Evolutionary conservation across 2,113 vertebrate genomes (phyloP).

Genomic region (Oplegnathus fasciatus): DNA sequence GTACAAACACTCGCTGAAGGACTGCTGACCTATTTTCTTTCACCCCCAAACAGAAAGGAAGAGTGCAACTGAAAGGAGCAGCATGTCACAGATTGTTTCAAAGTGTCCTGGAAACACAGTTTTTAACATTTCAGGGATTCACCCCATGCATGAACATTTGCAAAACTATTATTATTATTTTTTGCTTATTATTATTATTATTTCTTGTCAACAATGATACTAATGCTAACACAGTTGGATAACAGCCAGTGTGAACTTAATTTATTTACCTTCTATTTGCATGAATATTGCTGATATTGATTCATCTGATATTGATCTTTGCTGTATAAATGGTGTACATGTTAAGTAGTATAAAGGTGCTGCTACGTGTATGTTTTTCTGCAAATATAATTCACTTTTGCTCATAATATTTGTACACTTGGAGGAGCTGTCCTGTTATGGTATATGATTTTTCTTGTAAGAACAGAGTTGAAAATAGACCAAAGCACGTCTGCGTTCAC

Average conservation of each 20-base stretch:
- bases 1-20: not conserved
- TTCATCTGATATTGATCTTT: not conserved
- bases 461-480: conserved; percentile 16
- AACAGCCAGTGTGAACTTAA: not conserved
- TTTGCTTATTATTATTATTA: not conserved
- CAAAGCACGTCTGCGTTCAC: conserved; percentile 20
- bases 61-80: conserved; percentile 13
- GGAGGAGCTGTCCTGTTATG: not conserved
- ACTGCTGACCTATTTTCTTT: conserved; percentile 30
- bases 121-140: not conserved
- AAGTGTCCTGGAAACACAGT: conserved; percentile 13
- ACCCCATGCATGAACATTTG: not conserved
- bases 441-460: not conserved
- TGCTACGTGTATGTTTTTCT: not conserved
- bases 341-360: not conserved
- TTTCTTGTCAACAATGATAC: not conserved
- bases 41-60: not conserved
- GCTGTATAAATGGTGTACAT: not conserved
- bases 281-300: not conserved
- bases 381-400: not conserved
- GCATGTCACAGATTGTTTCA: not conserved
- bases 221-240: not conserved
- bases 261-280: not conserved
- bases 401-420: not conserved
- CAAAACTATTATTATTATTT: not conserved